phyloP scores from a whole-genome alignment of 2,113 vertebrate species.

The Periophthalmodon schlosseri region DNA sequence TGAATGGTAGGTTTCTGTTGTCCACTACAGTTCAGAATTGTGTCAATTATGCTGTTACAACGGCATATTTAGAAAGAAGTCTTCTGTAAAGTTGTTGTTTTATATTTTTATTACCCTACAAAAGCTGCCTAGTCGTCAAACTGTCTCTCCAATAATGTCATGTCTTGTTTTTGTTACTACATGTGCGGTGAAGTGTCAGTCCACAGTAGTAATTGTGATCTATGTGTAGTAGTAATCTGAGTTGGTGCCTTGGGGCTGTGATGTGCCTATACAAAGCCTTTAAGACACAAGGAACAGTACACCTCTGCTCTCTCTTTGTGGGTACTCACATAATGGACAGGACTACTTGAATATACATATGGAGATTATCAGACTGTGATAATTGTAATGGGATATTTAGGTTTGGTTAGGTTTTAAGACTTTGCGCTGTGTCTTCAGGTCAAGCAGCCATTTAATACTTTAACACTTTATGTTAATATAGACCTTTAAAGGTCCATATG shows the following conservation, averaged over 20 bases:
- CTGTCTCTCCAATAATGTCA: neutral
- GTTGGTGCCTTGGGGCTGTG: slow-evolving; percentile 31
- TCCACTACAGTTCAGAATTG: slow-evolving; percentile 6
- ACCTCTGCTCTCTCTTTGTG: slow-evolving; percentile 28
- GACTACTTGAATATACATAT: slow-evolving; percentile 17
- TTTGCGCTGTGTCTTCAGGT: slow-evolving; percentile 19
- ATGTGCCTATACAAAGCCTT: slow-evolving; percentile 17
- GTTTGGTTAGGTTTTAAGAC: too few species aligned
- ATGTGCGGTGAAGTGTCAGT: slow-evolving; percentile 4
- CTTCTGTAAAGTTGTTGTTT: neutral
- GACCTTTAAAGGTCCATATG: too few species aligned
- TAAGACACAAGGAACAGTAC: slow-evolving; percentile 31
- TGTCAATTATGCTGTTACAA: neutral
- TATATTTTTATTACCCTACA: neutral
- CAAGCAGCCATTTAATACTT: slow-evolving; percentile 11
- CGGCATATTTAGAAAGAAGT: neutral
- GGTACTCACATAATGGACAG: slow-evolving; percentile 16
- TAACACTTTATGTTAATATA: neutral
- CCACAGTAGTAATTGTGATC: slow-evolving; percentile 1
- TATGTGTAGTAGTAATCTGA: slow-evolving; percentile 42
- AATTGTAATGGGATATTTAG: slow-evolving; percentile 52
- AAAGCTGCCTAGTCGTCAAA: slow-evolving; percentile 1
- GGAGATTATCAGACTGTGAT: slow-evolving; percentile 40
- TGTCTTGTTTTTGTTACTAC: neutral
- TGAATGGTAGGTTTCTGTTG: neutral